Percentiles rank a stretch among this genome's conserved stretches.
Conservation (phyloP, 53 echinoderm and acorn worm species). For the Zoroaster sp. region DNA sequence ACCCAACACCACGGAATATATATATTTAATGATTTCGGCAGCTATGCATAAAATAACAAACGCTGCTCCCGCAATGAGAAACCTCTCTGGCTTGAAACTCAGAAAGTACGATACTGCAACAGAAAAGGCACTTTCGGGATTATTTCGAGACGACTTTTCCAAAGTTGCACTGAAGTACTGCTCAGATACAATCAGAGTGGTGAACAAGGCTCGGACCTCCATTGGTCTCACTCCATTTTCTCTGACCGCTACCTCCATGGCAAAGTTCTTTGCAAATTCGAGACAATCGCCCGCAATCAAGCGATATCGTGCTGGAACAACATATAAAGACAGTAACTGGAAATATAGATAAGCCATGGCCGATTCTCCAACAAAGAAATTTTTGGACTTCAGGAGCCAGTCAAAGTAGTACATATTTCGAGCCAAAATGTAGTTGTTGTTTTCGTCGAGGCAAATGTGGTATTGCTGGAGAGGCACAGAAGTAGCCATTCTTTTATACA, state of each 20-base stretch:
- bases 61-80: neutral
- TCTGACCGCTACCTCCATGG: slow-evolving; percentile 14
- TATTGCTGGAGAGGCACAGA: slow-evolving; percentile 16
- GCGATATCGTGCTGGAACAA: slow-evolving; percentile 4
- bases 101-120: slow-evolving; percentile 22
- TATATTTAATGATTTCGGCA: no score
- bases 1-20: no score
- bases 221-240: slow-evolving; percentile 1
- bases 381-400: slow-evolving; percentile 14
- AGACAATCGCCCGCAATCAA: slow-evolving; percentile 4
- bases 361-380: slow-evolving; percentile 31
- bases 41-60: neutral
- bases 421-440: slow-evolving; percentile 13
- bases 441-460: slow-evolving; percentile 26
- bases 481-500: neutral
- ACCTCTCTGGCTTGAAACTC: slow-evolving; percentile 5
- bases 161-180: neutral
- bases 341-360: slow-evolving; percentile 16
- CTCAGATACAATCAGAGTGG: neutral
- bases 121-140: neutral
- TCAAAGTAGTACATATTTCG: slow-evolving; percentile 29
- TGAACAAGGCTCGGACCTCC: slow-evolving; percentile 1
- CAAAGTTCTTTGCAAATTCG: slow-evolving; percentile 5
- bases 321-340: neutral
- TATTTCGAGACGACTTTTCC: slow-evolving; percentile 30